Evolutionary conservation across 2,113 vertebrate species (phyloP).

Genomic region (Nanorana parkeri): DNA sequence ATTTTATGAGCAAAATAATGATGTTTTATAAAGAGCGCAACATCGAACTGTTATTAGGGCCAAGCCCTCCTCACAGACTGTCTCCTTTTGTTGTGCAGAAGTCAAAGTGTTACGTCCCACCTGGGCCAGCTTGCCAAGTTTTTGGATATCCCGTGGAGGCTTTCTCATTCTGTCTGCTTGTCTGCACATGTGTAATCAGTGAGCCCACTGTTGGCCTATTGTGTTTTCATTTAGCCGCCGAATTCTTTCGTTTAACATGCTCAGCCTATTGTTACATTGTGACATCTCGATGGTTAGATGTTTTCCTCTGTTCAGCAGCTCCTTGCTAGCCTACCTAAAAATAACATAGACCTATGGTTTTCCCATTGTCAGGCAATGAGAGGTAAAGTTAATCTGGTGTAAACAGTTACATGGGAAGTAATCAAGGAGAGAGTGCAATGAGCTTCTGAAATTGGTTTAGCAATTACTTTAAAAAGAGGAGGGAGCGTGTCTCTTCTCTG

Average conservation of each 20-base stretch:
- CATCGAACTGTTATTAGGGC: slow-evolving; percentile 66
- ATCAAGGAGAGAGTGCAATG: slow-evolving; percentile 2
- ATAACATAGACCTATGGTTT: slow-evolving; percentile 2
- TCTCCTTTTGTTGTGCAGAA: slow-evolving; percentile 76
- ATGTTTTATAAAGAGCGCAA: slow-evolving; percentile 72
- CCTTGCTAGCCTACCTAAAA: slow-evolving; percentile 16
- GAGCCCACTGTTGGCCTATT: slow-evolving; percentile 73
- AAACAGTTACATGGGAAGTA: slow-evolving; percentile 37
- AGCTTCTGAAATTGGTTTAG: slow-evolving; percentile 25
- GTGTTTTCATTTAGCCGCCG: slow-evolving; percentile 74
- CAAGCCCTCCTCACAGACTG: slow-evolving; percentile 71
- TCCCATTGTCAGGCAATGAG: neutral
- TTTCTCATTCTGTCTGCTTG: slow-evolving; percentile 78
- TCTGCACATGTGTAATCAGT: slow-evolving; percentile 81
- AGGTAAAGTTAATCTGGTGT: slow-evolving; percentile 34
- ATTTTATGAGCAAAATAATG: slow-evolving; percentile 59
- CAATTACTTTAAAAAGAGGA: slow-evolving; percentile 14
- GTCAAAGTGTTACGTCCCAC: slow-evolving; percentile 72
- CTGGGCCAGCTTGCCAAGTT: slow-evolving; percentile 78
- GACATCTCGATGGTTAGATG: slow-evolving; percentile 67
- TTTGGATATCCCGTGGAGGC: slow-evolving; percentile 76
- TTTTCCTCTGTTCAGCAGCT: slow-evolving; percentile 58
- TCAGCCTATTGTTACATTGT: slow-evolving; percentile 72
- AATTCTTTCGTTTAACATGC: slow-evolving; percentile 73
- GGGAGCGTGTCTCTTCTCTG: neutral